A percentile compares a stretch with the other conserved stretches of the same genome.
Conservation (phyloP, 2,797 vertebrate genomes). For the Orestias chungarensis region DNA sequence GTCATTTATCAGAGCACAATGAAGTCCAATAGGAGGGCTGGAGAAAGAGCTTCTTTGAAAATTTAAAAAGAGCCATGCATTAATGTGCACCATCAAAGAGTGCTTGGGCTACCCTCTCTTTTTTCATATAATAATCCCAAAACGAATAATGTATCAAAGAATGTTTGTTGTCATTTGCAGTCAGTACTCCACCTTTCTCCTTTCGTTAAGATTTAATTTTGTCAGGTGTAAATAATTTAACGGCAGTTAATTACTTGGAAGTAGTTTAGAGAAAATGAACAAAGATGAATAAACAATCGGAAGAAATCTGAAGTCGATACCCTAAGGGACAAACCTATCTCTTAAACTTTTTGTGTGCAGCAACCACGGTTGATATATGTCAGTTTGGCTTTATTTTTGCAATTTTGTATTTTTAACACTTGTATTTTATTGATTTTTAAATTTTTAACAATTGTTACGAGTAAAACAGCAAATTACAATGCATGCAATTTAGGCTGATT, state of each 20-base stretch:
- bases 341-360: too few species aligned
- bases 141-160: conserved; percentile 51
- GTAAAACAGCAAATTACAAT: not conserved
- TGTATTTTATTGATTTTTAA: not conserved
- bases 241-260: not conserved
- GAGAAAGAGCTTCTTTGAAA: conserved; percentile 39
- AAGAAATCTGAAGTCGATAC: not conserved
- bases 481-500: not conserved
- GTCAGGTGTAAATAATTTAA: not conserved
- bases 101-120: not conserved
- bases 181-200: not conserved
- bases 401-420: not conserved
- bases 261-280: not conserved
- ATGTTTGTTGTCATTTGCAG: conserved; percentile 22
- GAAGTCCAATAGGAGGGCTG: conserved; percentile 31
- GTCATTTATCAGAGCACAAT: conserved; percentile 45
- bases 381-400: not conserved
- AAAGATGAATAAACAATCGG: not conserved
- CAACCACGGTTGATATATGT: not conserved
- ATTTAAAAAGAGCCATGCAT: conserved; percentile 31
- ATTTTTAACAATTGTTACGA: not conserved
- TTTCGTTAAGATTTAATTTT: not conserved
- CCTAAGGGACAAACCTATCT: too few species aligned
- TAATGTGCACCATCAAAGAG: conserved; percentile 3
- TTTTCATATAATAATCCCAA: not conserved